Base-by-base conservation (phyloP, 2,113 vertebrate genomes). In the Cinclus mexicanus region DNA sequence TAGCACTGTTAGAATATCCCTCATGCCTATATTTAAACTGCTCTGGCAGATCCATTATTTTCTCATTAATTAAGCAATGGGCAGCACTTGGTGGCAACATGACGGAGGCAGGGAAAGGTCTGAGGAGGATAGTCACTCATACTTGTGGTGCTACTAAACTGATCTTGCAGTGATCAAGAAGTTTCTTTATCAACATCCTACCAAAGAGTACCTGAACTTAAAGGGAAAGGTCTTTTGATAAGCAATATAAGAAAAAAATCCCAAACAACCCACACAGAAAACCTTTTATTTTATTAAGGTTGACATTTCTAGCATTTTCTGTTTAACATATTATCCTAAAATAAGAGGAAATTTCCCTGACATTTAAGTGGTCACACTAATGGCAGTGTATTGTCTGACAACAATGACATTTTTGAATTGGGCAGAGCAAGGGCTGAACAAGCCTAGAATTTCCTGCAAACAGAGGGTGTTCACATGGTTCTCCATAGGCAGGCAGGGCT, bases 401-500 rank as follows among this genome's bases (percentile, higher is more conserved):
- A 71, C 8, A 75, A 41, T 35, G 10, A 68, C 10, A 2, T 71
- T 89, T 91, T 60, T 1, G 1, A 92, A 64, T 7, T 2, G 9
- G 26, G 29, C 49, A 79, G 42, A 63, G 33, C 18, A 74, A 47
- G 9, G 46, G 53, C n/a, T 61, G 49, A 72, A 59, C 22, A 55
- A 16, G 18, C 4, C 7, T 1, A 56, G 17, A 23, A 31, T 65
- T 86, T 67, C 41, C 83, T 55, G 55, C 21, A 53, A 67, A 39
- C 29, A 64, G 12, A 4, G n/a, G 14, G 12, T 28, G 26, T 41
- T 84, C 50, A 14, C 4, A 11, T 1, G 5, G 50, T 86, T 78
- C 86, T 78, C 52, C 0, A 0, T 1, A 56, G 20, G 56, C 23
- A n/a, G 46, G 12, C 2, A 1, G 44, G 53, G 13, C 25, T 64